phyloP scores from a whole-genome alignment of 2,888 invertebrate species.

The Andrena praecox region DNA sequence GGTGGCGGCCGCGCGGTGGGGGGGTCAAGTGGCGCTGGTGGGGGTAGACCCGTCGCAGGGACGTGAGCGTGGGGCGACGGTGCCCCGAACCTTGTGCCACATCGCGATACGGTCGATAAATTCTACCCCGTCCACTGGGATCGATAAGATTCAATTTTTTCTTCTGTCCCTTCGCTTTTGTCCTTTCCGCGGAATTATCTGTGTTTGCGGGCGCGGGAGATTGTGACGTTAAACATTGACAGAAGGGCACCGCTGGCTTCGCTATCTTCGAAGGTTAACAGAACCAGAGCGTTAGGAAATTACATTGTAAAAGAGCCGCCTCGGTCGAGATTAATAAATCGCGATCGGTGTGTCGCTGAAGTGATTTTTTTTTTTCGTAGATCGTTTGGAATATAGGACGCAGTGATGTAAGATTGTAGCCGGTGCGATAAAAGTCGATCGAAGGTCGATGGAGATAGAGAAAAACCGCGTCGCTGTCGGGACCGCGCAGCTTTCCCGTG shows the following conservation, averaged over 20 bases:
- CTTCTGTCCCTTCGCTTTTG: neutral
- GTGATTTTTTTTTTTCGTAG: neutral
- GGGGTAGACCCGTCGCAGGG: conserved; percentile 64
- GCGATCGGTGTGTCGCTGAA: neutral
- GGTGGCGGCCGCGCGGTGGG: conserved; percentile 60
- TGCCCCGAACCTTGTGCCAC: conserved; percentile 26
- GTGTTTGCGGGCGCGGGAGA: neutral
- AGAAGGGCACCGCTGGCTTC: conserved; percentile 1
- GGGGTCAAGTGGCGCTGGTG: conserved; percentile 40
- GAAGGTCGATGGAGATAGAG: conserved; percentile 15
- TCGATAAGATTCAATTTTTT: conserved; percentile 26
- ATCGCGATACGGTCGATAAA: conserved; percentile 46
- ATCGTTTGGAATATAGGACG: neutral
- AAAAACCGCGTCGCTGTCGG: neutral
- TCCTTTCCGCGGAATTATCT: conserved; percentile 5
- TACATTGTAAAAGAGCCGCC: neutral
- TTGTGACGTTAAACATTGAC: conserved; percentile 11
- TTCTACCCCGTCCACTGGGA: neutral
- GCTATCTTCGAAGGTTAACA: conserved; percentile 21
- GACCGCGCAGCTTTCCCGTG: neutral
- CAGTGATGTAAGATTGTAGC: no score
- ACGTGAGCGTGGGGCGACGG: conserved; percentile 45
- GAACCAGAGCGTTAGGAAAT: neutral
- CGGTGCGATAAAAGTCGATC: conserved; percentile 22
- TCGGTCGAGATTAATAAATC: neutral